Base-by-base conservation (phyloP, 2,797 vertebrate species). In the Yasuhikotakia modesta region DNA sequence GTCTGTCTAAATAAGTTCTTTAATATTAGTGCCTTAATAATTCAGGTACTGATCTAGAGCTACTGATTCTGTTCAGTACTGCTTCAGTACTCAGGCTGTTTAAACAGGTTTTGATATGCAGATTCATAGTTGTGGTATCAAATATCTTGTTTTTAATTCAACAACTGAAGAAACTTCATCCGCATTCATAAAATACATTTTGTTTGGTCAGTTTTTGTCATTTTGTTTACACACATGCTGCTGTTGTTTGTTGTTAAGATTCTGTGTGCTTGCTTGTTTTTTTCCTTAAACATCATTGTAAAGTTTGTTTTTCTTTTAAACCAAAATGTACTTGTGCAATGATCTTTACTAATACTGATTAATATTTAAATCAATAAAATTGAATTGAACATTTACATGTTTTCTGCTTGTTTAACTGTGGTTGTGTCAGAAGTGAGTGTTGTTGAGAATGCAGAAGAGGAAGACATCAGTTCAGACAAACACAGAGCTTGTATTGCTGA, bases 361-460 rank as follows among this genome's bases (percentile, higher is more conserved):
- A 7, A 45, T 46, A 46, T 68, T 30, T 55, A 13, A 67, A 66
- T 75, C 45, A 75, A 57, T 76, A n/a, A 68, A 48, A 68, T 76
- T 5, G 48, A 74, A 67, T 32, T 27, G 27, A 27, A 35, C 39
- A 32, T 43, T 60, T 14, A 13, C 4, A 19, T 69, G 12, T 45
- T 66, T 68, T 27, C 27, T 61, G 6, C 16, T 50, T 60, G 24
- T 76, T 39, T 76, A 32, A 43, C 39, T 43, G 39, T 43, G 39
- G 8, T 10, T 10, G 39, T 43, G 2, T 43, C 11, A 57, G 4
- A 60, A 14, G 24, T 60, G 57, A 16, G 2, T 60, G 24, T 27
- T 60, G 24, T 60, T 60, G 81, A 79, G 22, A 43, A 84, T 60
- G 10, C 17, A 57, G 21, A 76, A 24, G 48, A 70, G 27, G 65